Evolutionary conservation across 1,140 invertebrate genomes (phyloP).

Genomic region (Heliconius hermathena): DNA sequence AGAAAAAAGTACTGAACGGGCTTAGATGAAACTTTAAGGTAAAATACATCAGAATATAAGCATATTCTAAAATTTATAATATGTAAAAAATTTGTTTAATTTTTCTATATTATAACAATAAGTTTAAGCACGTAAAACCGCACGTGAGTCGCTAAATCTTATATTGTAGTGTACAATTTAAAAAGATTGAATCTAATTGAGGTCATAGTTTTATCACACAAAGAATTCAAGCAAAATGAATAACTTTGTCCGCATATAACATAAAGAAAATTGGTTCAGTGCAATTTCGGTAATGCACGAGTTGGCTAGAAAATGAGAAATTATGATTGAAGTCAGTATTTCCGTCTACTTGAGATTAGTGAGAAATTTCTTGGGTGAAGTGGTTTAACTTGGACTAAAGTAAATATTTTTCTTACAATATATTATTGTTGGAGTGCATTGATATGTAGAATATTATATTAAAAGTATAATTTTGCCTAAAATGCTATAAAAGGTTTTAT

Average conservation of each 20-base stretch:
- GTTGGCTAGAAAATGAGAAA: constrained; percentile 56
- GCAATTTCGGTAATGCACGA: constrained; percentile 73
- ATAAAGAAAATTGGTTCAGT: constrained; percentile 69
- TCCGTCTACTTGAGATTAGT: constrained; percentile 23
- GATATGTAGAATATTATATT: too few relatives aligned
- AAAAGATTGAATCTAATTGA: constrained; percentile 16
- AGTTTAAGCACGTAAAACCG: too few relatives aligned
- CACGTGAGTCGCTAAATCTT: too few relatives aligned
- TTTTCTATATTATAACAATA: too few relatives aligned
- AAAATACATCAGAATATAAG: too few relatives aligned
- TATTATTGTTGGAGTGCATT: not conserved
- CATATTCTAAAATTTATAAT: too few relatives aligned
- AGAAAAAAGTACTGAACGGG: too few relatives aligned
- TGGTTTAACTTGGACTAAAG: not conserved
- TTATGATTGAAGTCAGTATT: constrained; percentile 56
- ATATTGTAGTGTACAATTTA: too few relatives aligned
- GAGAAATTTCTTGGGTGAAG: constrained; percentile 6
- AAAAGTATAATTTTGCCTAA: too few relatives aligned
- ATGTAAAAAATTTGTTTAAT: too few relatives aligned
- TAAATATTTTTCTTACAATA: not conserved
- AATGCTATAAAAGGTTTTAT: too few relatives aligned
- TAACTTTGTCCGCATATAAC: constrained; percentile 56
- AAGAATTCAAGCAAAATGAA: constrained; percentile 49
- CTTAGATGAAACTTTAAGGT: too few relatives aligned
- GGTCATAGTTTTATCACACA: constrained; percentile 25